phyloP scores from a whole-genome alignment of 2,888 invertebrate genomes.

The Reticulitermes lucifugus region DNA sequence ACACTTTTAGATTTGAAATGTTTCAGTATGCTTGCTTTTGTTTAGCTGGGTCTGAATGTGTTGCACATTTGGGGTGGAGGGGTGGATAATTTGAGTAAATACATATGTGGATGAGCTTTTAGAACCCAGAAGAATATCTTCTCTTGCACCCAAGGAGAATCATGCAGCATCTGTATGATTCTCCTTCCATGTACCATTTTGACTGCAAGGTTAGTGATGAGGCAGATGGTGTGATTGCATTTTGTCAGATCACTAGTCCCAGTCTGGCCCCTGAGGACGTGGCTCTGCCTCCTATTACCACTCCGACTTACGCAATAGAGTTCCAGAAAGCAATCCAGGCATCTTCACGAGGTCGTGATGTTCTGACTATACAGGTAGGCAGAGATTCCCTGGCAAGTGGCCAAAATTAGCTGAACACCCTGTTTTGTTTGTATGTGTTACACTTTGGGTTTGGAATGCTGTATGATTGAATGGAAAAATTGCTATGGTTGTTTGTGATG shows the following conservation, averaged over 20 bases:
- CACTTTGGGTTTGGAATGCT: background rate
- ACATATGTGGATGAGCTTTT: background rate
- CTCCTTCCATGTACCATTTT: background rate
- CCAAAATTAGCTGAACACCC: background rate
- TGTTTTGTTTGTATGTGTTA: background rate
- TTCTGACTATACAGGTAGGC: slow-evolving; percentile 68
- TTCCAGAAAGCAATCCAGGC: slow-evolving; percentile 69
- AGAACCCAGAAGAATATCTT: background rate
- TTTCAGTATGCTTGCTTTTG: no score
- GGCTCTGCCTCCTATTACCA: slow-evolving; percentile 66
- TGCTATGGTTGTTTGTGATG: no score
- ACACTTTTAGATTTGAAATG: no score
- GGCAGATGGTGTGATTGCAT: slow-evolving; percentile 48
- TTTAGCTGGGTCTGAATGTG: no score
- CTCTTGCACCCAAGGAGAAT: background rate
- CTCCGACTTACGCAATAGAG: slow-evolving; percentile 68
- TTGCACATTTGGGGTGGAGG: no score
- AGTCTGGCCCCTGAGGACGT: slow-evolving; percentile 61
- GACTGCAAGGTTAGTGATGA: slow-evolving; percentile 36
- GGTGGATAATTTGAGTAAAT: no score
- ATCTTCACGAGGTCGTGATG: slow-evolving; percentile 70
- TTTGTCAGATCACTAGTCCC: slow-evolving; percentile 63
- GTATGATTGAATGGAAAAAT: background rate
- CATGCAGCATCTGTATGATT: background rate
- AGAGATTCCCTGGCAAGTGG: background rate